Conservation (phyloP, 2,113 vertebrate species). For the Todiramphus saurophagus region DNA sequence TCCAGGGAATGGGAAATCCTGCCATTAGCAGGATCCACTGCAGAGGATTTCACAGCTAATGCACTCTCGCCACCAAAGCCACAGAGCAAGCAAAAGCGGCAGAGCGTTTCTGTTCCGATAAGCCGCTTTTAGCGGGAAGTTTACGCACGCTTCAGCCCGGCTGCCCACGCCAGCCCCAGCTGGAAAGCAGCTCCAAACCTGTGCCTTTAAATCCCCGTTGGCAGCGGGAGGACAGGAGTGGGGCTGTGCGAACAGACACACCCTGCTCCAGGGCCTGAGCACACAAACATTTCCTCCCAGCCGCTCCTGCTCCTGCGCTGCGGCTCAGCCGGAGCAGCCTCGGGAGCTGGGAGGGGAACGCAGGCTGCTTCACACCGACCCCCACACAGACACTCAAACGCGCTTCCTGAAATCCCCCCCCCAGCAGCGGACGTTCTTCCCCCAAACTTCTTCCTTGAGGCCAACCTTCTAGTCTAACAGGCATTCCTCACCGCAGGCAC, state of each 20-base stretch:
- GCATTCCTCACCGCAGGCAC: not conserved
- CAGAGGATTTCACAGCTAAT: not conserved
- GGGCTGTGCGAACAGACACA: not conserved
- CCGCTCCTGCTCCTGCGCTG: not conserved
- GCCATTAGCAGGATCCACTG: not conserved
- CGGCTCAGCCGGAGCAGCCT: not conserved
- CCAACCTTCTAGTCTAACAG: constrained; percentile 13
- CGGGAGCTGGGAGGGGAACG: not conserved
- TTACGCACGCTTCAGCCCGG: not conserved
- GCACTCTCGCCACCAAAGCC: not conserved
- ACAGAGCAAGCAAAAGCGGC: not conserved
- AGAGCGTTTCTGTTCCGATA: not conserved
- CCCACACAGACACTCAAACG: not conserved
- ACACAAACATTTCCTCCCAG: constrained; percentile 50
- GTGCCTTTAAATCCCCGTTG: constrained; percentile 24
- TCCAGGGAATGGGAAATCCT: not conserved
- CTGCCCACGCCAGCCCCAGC: not conserved
- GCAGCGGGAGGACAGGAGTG: not conserved
- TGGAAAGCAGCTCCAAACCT: not conserved
- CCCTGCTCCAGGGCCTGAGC: not conserved
- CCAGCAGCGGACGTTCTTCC: not conserved
- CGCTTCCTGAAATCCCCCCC: not conserved
- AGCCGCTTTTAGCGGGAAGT: not conserved
- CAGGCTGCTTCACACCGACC: not conserved
- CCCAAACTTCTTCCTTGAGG: not conserved